Base-by-base conservation (phyloP, 2,113 vertebrate species). In the Pterocles gutturalis region DNA sequence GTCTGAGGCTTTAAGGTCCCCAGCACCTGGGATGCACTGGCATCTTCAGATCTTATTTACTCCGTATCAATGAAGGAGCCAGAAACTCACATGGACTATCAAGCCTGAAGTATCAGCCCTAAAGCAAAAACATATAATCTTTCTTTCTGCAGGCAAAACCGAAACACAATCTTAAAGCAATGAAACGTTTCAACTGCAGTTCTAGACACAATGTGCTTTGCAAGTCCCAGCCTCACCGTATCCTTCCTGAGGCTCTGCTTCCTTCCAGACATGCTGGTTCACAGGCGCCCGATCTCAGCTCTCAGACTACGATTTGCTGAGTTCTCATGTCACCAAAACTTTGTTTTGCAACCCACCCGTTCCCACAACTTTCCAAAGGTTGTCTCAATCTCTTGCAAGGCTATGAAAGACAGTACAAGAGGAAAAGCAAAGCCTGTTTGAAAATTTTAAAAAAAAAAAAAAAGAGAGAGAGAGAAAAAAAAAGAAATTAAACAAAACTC, bases 241-340 rank as follows among this genome's bases (percentile, higher is more conserved):
- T 95, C 96, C 93, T 93, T 91, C 81, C 98, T 92, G 95, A 93
- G 90, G 91, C 91, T 96, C 91, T 89, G 57, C 41, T 94, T 96
- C 96, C 97, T 93, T 91, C 67, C 85, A 87, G 84, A 77, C 79
- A 77, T 54, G 71, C 67, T 91, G 55, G 66, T 92, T 94, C 6
- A 3, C 80, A 80, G 83, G 80, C 66, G 28, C 53, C 65, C 18
- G 2, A n/a, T 53, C 41, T 48, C 89, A 76, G 43, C 61, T 86
- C 85, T 91, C 94, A 94, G 72, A 60, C 76, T 53, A 43, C 1
- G 16, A 71, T 55, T 67, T 76, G 76, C 71, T 87, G 70, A 86
- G 61, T 80, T 93, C 83, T 77, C 25, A 2, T 87, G 91, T 93
- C 95, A 86, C 64, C 71, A 34, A 41, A 75, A 81, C 60, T 94